phyloP scores from a whole-genome alignment of 2,888 invertebrate genomes.

The Caenorhabditis becei region DNA sequence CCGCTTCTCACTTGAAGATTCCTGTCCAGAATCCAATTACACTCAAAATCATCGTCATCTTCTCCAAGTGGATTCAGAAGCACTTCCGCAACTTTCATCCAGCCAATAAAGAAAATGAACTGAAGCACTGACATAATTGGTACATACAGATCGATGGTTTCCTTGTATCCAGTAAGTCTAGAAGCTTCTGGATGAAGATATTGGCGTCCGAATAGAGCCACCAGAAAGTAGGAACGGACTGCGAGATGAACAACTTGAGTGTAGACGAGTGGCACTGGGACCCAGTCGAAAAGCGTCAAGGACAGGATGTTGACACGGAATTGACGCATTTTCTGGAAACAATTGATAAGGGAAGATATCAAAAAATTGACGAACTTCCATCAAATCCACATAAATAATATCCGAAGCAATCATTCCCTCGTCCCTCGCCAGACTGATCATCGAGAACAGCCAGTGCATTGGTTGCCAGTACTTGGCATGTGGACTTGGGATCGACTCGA shows the following conservation, averaged over 20 bases:
- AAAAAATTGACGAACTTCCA: conserved; percentile 65
- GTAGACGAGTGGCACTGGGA: conserved; percentile 75
- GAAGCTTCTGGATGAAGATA: conserved; percentile 65
- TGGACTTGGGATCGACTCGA: conserved; percentile 73
- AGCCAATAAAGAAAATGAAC: conserved; percentile 79
- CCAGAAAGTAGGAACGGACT: conserved; percentile 76
- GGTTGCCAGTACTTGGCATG: conserved; percentile 80
- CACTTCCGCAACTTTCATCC: conserved; percentile 80
- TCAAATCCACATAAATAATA: conserved; percentile 76
- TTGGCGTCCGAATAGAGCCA: conserved; percentile 77
- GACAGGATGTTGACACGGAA: conserved; percentile 75
- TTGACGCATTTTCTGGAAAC: conserved; percentile 76
- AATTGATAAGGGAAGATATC: neutral
- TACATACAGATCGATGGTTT: conserved; percentile 74
- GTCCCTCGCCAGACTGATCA: conserved; percentile 62
- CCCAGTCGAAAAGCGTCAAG: conserved; percentile 79
- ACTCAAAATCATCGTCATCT: too few relatives aligned
- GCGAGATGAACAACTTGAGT: conserved; percentile 78
- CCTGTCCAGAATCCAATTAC: conserved; percentile 78
- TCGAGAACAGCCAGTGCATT: conserved; percentile 76
- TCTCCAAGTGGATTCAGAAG: too few relatives aligned
- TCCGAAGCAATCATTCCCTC: conserved; percentile 73
- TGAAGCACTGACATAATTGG: conserved; percentile 80
- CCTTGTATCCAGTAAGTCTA: conserved; percentile 40
- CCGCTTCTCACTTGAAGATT: conserved; percentile 70